Evolutionary conservation across 2,888 invertebrate genomes (phyloP).

Genomic region (Rhagonycha fulva): DNA sequence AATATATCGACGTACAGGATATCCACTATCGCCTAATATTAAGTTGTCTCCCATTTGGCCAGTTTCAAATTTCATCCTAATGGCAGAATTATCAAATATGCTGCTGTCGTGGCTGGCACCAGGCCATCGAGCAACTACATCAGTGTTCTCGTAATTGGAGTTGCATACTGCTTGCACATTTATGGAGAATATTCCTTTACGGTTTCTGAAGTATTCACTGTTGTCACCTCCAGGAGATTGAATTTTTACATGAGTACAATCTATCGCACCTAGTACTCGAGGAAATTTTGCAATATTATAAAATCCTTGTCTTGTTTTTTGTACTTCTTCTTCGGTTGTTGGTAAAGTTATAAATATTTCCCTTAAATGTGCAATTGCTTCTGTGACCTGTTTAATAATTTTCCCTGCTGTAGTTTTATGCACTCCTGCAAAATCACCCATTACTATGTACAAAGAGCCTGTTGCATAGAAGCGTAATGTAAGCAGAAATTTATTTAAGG

Average conservation of each 20-base stretch:
- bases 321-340: neutral
- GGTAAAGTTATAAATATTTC: neutral
- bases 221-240: constrained; percentile 19
- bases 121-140: neutral
- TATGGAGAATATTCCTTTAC: constrained; percentile 36
- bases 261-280: neutral
- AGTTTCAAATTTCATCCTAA: neutral
- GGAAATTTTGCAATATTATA: neutral
- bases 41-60: neutral
- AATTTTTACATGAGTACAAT: too few species aligned
- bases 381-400: neutral
- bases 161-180: neutral
- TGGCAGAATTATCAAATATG: neutral
- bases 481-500: too few species aligned
- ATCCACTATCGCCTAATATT: constrained; percentile 32
- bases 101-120: neutral
- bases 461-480: neutral
- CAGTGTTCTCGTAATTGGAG: neutral
- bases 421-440: neutral
- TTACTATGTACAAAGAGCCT: neutral
- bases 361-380: neutral
- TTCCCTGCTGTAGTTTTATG: neutral
- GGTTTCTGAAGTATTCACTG: constrained; percentile 35
- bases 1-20: constrained; percentile 27
- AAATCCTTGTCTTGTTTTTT: neutral